Base-by-base conservation (phyloP, 2,113 vertebrate genomes). In the Lepisosteus osseus region DNA sequence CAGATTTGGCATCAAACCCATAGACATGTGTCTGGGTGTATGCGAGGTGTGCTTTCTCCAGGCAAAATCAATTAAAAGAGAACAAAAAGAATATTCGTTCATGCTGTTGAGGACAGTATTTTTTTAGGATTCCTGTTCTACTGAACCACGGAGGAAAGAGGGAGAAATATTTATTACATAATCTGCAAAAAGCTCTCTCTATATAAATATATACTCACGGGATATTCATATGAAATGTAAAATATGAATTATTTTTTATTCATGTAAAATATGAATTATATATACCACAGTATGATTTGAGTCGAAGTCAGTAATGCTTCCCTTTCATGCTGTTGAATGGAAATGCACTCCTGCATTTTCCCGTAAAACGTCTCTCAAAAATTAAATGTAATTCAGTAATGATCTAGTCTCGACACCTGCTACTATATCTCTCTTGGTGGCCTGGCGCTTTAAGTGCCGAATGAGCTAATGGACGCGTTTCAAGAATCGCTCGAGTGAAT, bases 71-170 rank as follows among this genome's bases (percentile, higher is more conserved):
- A 67, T 41, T 7, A 4, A 54, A 65, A 51, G 7, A 67, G 15
- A 47, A 54, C 14, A 17, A 7, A 15, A 68, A 57, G 47, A 65
- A n/a, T 15, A 51, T 59, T 59, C 47, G 9, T 51, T 51, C 47
- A 6, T 5, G 47, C 47, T 51, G 47, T 5, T 51, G 47, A 51
- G 1, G 47, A 51, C 9, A 51, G 5, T 5, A 5, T 1, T 51
- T 9, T 73, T n/a, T 47, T 64, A 71, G 57, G 64, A 61, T 62
- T 75, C 61, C 70, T n/a, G 65, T 67, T 75, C 66, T 68, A 67
- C 63, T 75, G 72, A 54, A 61, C 56, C 57, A 64, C 15, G 45
- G 29, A 76, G 69, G 67, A 55, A 43, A 64, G 29, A 73, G 70
- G 65, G 14, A 42, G 29, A 54, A 54, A 65, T 17, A 17, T 62